Percentiles rank a stretch among this genome's conserved stretches.
These are phyloP conservation scores for Xylophagus ater DNA, from an alignment of 2,888 invertebrate genomes.

Conservation along the genomic window DNA sequence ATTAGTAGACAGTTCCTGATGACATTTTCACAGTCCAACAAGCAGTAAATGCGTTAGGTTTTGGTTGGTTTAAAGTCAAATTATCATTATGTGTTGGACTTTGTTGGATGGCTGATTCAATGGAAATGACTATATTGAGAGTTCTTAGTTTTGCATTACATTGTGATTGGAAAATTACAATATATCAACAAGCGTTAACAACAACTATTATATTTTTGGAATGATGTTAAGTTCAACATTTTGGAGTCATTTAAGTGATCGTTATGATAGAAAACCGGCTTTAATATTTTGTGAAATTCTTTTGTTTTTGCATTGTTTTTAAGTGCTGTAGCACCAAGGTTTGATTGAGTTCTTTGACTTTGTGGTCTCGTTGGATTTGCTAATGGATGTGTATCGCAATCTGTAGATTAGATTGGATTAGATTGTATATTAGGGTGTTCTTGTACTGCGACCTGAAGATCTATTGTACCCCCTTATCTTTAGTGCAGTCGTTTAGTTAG, in stretches of 20 bases:
- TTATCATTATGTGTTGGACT: conserved; percentile 73
- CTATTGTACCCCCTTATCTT: too few species aligned
- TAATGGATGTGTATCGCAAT: conserved; percentile 93
- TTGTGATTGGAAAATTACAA: conserved; percentile 82
- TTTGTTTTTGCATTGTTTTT: conserved; percentile 83
- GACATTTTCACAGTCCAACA: conserved; percentile 80
- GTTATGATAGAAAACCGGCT: conserved; percentile 84
- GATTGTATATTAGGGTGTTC: too few species aligned
- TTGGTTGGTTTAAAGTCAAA: conserved; percentile 84
- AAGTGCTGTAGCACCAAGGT: conserved; percentile 83
- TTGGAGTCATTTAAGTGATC: conserved; percentile 91
- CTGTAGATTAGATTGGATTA: conserved; percentile 65
- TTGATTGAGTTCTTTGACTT: conserved; percentile 80
- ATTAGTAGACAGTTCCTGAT: too few species aligned
- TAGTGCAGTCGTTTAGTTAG: too few species aligned
- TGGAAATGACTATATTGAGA: conserved; percentile 96
- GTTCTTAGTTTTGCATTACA: conserved; percentile 87
- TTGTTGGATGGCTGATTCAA: conserved; percentile 95
- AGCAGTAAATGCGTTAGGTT: conserved; percentile 76
- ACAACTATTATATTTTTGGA: conserved; percentile 91
- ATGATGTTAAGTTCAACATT: conserved; percentile 96
- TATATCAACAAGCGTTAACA: conserved; percentile 83
- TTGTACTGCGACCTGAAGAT: too few species aligned
- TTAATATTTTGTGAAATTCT: conserved; percentile 80
- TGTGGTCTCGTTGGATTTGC: conserved; percentile 90